These are phyloP conservation scores for Rissa tridactyla DNA, from an alignment of 2,113 vertebrate genomes.

Conservation along the genomic window DNA sequence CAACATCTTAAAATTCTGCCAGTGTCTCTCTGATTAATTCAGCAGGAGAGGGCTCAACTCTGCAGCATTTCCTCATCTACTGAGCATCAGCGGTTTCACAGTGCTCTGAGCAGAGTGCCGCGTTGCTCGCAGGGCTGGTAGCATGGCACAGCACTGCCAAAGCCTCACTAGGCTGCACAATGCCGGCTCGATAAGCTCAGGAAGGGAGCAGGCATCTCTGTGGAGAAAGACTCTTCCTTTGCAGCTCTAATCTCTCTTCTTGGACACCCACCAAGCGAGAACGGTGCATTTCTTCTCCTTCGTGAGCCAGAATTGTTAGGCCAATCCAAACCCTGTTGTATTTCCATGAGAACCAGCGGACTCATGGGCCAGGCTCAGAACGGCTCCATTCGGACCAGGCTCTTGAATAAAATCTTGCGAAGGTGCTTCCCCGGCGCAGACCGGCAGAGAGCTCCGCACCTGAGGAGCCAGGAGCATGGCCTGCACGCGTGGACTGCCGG, in stretches of 20 bases:
- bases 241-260: not conserved
- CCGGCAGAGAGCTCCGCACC: not conserved
- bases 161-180: not conserved
- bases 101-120: not conserved
- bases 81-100: not conserved
- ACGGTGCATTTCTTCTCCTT: not conserved
- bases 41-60: not conserved
- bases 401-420: not conserved
- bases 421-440: not conserved
- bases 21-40: not conserved
- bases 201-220: not conserved
- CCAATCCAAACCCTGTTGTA: too few species aligned
- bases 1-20: not conserved
- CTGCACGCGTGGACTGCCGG: not conserved
- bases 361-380: not conserved
- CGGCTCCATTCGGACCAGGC: accelerated
- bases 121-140: not conserved
- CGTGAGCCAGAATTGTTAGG: not conserved
- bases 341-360: not conserved
- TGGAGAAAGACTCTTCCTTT: not conserved
- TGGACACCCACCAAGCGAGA: not conserved
- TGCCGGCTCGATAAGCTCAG: not conserved
- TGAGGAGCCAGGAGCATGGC: not conserved
- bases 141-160: not conserved
- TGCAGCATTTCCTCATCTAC: not conserved